These are phyloP conservation scores for Otolemur crassicaudatus DNA, from an alignment of 2,797 vertebrate genomes.

Conservation along the genomic window DNA sequence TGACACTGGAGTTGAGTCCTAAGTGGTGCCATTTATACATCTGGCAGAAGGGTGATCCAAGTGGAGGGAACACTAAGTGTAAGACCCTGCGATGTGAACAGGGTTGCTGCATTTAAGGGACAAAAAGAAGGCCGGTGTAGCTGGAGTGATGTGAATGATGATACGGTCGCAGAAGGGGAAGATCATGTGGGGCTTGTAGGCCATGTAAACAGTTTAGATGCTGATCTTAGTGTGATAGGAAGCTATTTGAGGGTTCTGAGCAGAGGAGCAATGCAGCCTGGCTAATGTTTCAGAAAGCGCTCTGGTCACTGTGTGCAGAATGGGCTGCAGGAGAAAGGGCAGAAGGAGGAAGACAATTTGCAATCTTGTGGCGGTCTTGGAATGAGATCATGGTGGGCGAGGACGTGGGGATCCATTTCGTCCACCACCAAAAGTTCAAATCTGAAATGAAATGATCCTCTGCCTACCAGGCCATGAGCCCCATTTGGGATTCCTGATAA, in stretches of 20 bases:
- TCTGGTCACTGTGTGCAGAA: background rate
- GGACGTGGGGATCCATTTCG: background rate
- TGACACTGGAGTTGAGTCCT: background rate
- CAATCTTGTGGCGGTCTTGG: background rate
- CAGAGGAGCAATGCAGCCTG: background rate
- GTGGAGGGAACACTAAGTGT: background rate
- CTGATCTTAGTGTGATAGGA: background rate
- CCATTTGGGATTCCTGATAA: background rate
- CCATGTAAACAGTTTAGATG: background rate
- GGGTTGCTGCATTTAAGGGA: background rate
- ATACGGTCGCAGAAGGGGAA: background rate
- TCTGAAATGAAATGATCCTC: background rate
- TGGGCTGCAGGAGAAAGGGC: background rate
- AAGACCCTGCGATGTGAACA: background rate
- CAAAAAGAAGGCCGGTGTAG: background rate
- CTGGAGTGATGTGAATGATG: background rate
- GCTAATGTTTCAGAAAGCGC: background rate
- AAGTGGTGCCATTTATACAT: background rate
- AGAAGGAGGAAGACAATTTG: background rate
- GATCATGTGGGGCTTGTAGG: background rate
- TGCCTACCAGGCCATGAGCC: background rate
- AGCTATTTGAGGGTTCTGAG: background rate
- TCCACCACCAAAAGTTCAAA: background rate
- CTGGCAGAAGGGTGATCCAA: background rate
- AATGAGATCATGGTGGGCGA: background rate